Base-by-base conservation (phyloP, 1,140 invertebrate genomes). In the Xylocopa sonorina region DNA sequence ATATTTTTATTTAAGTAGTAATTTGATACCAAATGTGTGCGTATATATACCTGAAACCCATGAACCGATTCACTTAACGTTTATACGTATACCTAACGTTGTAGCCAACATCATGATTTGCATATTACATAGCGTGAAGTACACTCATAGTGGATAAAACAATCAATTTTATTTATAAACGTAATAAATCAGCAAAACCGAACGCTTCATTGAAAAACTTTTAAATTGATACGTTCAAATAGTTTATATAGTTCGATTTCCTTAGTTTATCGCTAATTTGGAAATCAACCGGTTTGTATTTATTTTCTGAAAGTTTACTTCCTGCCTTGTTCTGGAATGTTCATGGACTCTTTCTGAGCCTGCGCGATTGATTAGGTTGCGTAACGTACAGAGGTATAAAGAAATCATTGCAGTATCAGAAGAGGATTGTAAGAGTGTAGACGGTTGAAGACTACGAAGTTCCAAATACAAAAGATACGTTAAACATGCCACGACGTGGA, bases 401-500 rank as follows among this genome's bases (percentile, higher is more conserved):
- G n/a, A 53, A 3, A n/a, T 38, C 21, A 1, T 58, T n/a, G 74
- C 57, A 81, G 74, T 73, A 43, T 55, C 29, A 38, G 5, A 32
- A 12, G n/a, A 73, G 46, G 18, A 12, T 43, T 32, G 2, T 0
- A 3, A 38, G 46, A 48, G 63, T 3, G 0, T 41, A 48, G 18
- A 77, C 69, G 76, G 66, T 21, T 55, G 9, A 16, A 24, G 29
- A 62, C 2, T 57, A 48, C 69, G 14, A 57, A 60, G 46, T 58
- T 16, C 53, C 53, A 7, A 63, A 51, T 50, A 66, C 5, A 75
- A 82, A 81, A 73, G n/a, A n/a, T n/a, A 1, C 18, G 2, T 58
- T 50, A 86, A 94, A 93, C 91, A 97, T 97, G 96, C 95, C 95
- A 91, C 95, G 96, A 93, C 94, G 96, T 91, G 96, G 96, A 95